Base-by-base conservation (phyloP, 1,140 invertebrate genomes). In the Papilio glaucus region DNA sequence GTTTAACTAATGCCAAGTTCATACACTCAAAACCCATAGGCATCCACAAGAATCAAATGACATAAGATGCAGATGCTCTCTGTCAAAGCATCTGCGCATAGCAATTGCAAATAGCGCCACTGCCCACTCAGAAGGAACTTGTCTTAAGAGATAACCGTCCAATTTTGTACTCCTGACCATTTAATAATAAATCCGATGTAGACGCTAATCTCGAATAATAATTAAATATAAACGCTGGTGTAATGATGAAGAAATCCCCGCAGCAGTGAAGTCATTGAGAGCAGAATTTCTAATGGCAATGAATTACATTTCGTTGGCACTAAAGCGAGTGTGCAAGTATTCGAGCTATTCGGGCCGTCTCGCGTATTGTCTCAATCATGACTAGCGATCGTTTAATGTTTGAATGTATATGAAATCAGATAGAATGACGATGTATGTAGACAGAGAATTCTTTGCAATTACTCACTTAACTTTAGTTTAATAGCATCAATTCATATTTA, bases 241-340 rank as follows among this genome's bases (percentile, higher is more conserved):
- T 13, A 24, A 24, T 75, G 72, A 72, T 74, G 53, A 72, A 79
- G 75, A 83, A 82, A 88, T 85, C 78, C 78, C 73, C 76, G 78
- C 80, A 70, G 73, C 83, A 83, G 87, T 89, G 80, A 87, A 88
- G 86, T 88, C 85, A 89, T 89, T 83, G 79, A 80, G 74, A 88
- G 84, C 83, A 82, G 86, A 86, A 89, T 88, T 89, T 88, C 86
- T 89, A 88, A 87, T 86, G 79, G 76, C 80, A 79, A 78, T 79
- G 85, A 81, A 86, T 86, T 89, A 86, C 83, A 85, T 89, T 89
- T 88, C 86, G 85, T 88, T 88, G 85, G 85, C 85, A 85, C 67
- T 79, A 73, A 83, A 83, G 84, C 82, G 85, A 87, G 84, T 85
- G 77, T 53, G 49, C 75, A 73, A 77, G 69, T 85, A 86, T 87